phyloP scores from a whole-genome alignment of 1,140 invertebrate species.

The Saccostrea glomerata region DNA sequence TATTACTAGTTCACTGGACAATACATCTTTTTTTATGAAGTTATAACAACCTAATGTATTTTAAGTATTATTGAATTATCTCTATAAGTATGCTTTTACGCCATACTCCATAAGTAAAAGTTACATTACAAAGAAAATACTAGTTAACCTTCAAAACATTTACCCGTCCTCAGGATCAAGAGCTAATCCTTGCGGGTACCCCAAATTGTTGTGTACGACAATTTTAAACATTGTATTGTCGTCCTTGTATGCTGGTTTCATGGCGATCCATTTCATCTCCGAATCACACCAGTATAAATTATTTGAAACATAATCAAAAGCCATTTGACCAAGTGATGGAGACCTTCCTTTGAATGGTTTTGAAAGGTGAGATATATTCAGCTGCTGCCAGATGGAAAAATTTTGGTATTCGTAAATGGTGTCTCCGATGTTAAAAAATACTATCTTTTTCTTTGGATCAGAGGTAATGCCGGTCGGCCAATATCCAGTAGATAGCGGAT shows the following conservation, averaged over 20 bases:
- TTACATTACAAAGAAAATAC: too few species aligned
- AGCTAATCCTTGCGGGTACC: neutral
- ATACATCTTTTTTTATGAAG: too few species aligned
- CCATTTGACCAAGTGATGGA: neutral
- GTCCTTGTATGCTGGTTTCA: conserved; percentile 18
- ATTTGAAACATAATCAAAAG: conserved; percentile 15
- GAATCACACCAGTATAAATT: conserved; percentile 25
- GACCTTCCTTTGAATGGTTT: neutral
- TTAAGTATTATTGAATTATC: too few species aligned
- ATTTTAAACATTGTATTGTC: neutral
- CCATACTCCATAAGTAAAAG: too few species aligned
- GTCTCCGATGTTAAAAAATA: neutral
- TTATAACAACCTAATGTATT: too few species aligned
- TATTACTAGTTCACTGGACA: too few species aligned
- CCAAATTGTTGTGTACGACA: neutral
- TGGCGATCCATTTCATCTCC: neutral
- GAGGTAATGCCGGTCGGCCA: neutral
- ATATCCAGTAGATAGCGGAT: neutral
- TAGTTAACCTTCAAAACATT: neutral
- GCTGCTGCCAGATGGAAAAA: neutral
- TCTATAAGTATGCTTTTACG: too few species aligned
- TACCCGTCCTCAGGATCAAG: conserved; percentile 9
- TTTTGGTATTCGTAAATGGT: neutral
- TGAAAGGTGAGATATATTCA: neutral
- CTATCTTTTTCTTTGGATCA: neutral